Evolutionary conservation across 2,113 vertebrate species (phyloP).

Genomic region (Alectura lathami): DNA sequence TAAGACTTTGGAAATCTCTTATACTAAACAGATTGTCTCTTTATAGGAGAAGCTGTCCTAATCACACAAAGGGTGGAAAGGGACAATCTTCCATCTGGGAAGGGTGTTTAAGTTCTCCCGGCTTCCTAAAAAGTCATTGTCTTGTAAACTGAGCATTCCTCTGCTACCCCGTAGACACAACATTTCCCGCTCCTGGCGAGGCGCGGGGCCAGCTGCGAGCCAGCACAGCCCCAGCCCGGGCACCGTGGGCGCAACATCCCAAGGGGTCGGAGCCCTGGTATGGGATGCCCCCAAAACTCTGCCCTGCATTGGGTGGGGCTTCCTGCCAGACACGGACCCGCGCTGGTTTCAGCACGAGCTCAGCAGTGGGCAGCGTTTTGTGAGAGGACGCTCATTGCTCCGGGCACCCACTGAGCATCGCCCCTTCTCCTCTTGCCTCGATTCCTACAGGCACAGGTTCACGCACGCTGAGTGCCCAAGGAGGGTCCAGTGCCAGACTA

Average conservation of each 20-base stretch:
- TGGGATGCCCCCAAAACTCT: neutral
- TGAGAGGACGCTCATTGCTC: neutral
- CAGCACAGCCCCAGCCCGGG: neutral
- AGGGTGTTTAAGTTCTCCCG: slow-evolving; percentile 50
- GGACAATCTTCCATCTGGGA: slow-evolving; percentile 19
- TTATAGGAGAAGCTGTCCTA: slow-evolving; percentile 11
- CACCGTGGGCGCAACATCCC: neutral
- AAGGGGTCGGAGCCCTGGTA: neutral
- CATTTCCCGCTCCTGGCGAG: neutral
- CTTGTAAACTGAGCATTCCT: slow-evolving; percentile 61
- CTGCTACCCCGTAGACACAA: slow-evolving; percentile 46
- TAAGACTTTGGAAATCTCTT: slow-evolving; percentile 51
- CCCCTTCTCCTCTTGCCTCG: accelerated
- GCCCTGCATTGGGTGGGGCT: accelerated
- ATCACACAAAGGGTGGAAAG: slow-evolving; percentile 14
- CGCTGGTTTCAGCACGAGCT: accelerated
- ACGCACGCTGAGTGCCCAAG: accelerated
- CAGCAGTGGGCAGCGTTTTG: neutral
- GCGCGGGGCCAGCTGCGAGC: neutral
- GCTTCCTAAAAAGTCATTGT: slow-evolving; percentile 55
- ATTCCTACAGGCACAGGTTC: neutral
- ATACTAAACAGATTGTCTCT: slow-evolving; percentile 47
- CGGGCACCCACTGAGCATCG: accelerated
- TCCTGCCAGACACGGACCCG: neutral
- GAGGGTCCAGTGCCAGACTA: neutral